Evolutionary conservation across 2,888 invertebrate species (phyloP).

Genomic region (Eilema depressum): DNA sequence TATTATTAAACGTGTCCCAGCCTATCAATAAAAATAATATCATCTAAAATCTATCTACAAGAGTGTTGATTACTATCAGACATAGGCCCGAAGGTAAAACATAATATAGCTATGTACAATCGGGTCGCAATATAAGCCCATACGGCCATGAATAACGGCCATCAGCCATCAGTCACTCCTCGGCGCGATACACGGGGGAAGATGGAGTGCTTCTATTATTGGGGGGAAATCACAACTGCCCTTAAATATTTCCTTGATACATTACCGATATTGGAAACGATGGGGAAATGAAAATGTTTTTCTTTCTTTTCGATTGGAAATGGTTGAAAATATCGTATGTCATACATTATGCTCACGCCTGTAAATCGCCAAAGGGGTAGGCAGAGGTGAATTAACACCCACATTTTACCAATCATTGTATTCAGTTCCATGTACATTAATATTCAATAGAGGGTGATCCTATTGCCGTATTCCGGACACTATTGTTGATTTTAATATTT

Average conservation of each 20-base stretch:
- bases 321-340: too few species aligned
- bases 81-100: not conserved
- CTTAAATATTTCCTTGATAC: conserved; percentile 5
- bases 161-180: too few species aligned
- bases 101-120: not conserved
- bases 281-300: not conserved
- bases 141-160: conserved; percentile 13
- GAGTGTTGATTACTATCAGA: not conserved
- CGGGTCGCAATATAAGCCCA: conserved; percentile 4
- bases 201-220: conserved; percentile 23
- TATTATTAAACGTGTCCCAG: too few species aligned
- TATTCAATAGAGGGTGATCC: too few species aligned
- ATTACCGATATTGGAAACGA: not conserved
- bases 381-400: too few species aligned
- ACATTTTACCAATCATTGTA: too few species aligned
- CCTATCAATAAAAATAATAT: too few species aligned
- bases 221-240: conserved; percentile 11
- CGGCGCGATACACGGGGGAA: conserved; percentile 10
- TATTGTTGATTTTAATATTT: too few species aligned
- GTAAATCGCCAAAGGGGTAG: too few species aligned
- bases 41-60: not conserved
- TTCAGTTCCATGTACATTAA: too few species aligned
- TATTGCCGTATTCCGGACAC: too few species aligned
- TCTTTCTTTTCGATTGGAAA: not conserved
- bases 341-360: too few species aligned